Conservation (phyloP, 2,797 vertebrate species). For the Synaphobranchus kaupii region DNA sequence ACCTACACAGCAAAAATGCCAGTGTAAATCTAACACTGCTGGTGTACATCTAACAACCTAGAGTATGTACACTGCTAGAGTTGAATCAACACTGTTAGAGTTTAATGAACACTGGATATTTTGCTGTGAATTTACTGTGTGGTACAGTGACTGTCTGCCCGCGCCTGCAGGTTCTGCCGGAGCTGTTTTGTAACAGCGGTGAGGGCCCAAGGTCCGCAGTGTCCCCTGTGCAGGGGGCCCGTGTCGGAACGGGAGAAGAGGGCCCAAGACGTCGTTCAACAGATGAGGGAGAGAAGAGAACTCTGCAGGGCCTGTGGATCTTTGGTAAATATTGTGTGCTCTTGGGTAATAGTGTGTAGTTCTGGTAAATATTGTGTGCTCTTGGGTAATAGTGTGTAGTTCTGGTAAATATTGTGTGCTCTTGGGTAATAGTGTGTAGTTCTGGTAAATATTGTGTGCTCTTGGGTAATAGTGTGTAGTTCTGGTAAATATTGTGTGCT, state of each 20-base stretch:
- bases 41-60: too few species aligned
- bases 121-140: too few species aligned
- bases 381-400: neutral
- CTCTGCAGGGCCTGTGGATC: constrained; percentile 45
- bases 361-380: too few species aligned
- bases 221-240: constrained; percentile 76
- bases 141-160: neutral
- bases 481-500: neutral
- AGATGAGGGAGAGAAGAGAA: constrained; percentile 38
- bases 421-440: too few species aligned
- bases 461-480: too few species aligned
- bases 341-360: neutral
- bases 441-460: too few species aligned
- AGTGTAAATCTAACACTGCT: too few species aligned
- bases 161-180: constrained; percentile 75
- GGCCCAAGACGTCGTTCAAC: constrained; percentile 71
- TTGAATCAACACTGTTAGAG: too few species aligned
- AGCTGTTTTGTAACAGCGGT: constrained; percentile 79
- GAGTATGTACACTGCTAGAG: too few species aligned
- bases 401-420: too few species aligned
- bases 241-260: constrained; percentile 74
- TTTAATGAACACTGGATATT: too few species aligned
- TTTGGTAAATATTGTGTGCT: constrained; percentile 31
- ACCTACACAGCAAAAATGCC: too few species aligned
- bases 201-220: constrained; percentile 74